Conservation (phyloP, 2,113 vertebrate species). For the Murina feae region DNA sequence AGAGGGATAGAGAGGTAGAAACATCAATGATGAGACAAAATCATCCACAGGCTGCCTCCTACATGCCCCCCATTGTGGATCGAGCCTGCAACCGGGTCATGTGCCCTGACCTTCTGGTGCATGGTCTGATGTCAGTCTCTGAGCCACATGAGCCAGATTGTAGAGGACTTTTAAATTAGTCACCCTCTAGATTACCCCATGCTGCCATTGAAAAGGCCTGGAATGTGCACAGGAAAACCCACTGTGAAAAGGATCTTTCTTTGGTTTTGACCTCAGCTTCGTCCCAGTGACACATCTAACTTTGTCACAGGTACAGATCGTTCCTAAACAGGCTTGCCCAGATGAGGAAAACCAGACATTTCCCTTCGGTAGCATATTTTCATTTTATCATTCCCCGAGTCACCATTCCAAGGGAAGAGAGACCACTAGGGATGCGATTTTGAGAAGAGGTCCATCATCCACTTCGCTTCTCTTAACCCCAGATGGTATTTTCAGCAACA, state of each 20-base stretch:
- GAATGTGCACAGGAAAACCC: neutral
- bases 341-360: neutral
- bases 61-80: too few species aligned
- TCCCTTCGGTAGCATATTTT: neutral
- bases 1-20: too few species aligned
- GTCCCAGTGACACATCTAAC: neutral
- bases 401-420: neutral
- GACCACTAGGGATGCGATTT: neutral
- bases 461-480: neutral
- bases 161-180: neutral
- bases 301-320: neutral
- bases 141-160: too few species aligned
- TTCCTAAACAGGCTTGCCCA: neutral
- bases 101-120: too few species aligned
- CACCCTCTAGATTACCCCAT: neutral
- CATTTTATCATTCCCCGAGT: neutral
- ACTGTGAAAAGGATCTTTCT: neutral
- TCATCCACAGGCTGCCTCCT: too few species aligned
- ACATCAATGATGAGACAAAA: too few species aligned
- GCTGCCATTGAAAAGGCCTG: neutral
- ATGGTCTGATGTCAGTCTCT: too few species aligned
- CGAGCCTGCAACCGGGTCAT: too few species aligned
- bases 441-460: neutral
- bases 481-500: neutral
- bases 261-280: neutral